Evolutionary conservation across 1,140 invertebrate species (phyloP), one percentile per base, ranked within the genome.

Genomic region (Phthorimaea operculella): DNA sequence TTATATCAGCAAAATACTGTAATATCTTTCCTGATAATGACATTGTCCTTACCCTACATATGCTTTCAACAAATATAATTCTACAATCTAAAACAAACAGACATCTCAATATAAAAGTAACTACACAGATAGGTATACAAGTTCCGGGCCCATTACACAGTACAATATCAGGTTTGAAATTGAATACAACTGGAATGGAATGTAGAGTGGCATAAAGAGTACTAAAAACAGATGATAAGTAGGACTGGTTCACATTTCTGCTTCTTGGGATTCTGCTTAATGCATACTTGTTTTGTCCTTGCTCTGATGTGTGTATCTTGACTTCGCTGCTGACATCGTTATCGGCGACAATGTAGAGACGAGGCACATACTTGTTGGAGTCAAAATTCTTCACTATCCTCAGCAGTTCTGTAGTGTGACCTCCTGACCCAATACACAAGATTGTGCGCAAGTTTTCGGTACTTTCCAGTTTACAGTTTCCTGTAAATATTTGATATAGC

Each of bases 61-160:
- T 91, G 77, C 96, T 98, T 86, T 99, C 97, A 49, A 98, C 87
- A 84, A 96, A 99, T 33, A 98, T 87, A 55, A 98, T 94, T 75
- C 89, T 91, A 57, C 88, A 90, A 58, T 92, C 86, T 21, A 87
- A 77, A 8, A 96, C 68, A 58, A 88, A 90, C 0, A 93, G 72
- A 21, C 90, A 75, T 86, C 92, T 89, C 55, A 89, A 87, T 0
- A 91, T n/a, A 74, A 91, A 92, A 14, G 90, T 90, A 50, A 91
- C 87, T 10, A 93, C 58, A 84, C 94, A 96, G 39, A 96, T 81
- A 33, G 96, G 97, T 59, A 99, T 88, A 83, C 97, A 98, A 5
- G 96, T 98, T 18, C 97, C 97, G 52, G 97, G 98, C 0, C 98
- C 98, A 87, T 99, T 99, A 72, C 94, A 95, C 1, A 98, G 75